Percentiles rank a stretch among this genome's conserved stretches.
phyloP scores from a whole-genome alignment of 2,888 invertebrate species.

The Erebia epiphron region DNA sequence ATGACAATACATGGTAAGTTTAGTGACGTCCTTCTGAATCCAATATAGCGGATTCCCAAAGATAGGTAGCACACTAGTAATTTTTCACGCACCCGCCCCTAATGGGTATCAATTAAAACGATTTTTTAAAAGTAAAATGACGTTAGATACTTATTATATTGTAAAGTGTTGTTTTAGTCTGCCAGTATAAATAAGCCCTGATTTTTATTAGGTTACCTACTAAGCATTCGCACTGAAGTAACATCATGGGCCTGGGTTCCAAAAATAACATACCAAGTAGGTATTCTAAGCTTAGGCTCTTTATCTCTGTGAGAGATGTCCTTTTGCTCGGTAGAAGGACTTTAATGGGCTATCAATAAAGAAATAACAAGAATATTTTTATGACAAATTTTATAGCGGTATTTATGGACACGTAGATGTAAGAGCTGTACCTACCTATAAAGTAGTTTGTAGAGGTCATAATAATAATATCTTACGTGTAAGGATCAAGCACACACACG shows the following conservation, averaged over 20 bases:
- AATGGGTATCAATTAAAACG: too few species aligned
- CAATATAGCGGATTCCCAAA: too few species aligned
- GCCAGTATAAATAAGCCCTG: not conserved
- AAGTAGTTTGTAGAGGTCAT: conserved; percentile 3
- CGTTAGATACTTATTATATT: not conserved
- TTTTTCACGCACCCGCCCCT: too few species aligned
- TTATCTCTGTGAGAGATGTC: not conserved
- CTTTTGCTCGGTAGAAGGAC: not conserved
- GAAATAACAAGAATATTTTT: conserved; percentile 9
- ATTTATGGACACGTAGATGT: not conserved
- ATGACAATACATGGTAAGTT: too few species aligned
- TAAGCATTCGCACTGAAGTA: not conserved
- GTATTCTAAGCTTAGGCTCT: not conserved
- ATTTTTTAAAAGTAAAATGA: too few species aligned
- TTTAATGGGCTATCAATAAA: conserved; percentile 1
- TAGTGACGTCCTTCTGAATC: too few species aligned
- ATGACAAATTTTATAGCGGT: conserved; percentile 3
- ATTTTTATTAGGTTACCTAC: not conserved
- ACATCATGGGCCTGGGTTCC: not conserved
- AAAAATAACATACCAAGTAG: too few species aligned
- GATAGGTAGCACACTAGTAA: too few species aligned
- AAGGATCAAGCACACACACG: too few species aligned
- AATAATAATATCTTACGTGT: too few species aligned
- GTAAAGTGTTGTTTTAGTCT: not conserved
- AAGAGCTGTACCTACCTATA: not conserved